Percentiles rank a stretch among this genome's conserved stretches.
phyloP scores from a whole-genome alignment of 1,140 invertebrate genomes.

The Drosophila murphyi region DNA sequence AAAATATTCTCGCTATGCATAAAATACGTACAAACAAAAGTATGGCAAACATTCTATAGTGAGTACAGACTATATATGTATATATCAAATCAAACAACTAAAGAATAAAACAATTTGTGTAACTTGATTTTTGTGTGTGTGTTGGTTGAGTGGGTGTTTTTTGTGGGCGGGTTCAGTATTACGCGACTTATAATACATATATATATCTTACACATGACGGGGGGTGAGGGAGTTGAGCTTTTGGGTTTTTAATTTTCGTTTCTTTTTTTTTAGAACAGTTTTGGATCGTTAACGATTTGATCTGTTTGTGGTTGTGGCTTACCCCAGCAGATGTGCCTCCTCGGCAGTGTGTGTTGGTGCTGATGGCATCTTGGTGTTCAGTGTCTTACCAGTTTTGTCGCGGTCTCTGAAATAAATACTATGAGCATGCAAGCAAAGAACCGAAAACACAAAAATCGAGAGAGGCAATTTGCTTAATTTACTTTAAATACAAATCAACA shows the following conservation, averaged over 20 bases:
- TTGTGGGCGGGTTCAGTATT: not conserved
- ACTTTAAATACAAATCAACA: conserved; percentile 18
- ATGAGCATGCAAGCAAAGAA: conserved; percentile 84
- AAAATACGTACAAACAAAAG: conserved; percentile 13
- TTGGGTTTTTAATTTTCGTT: conserved; percentile 3
- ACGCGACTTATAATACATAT: conserved; percentile 31
- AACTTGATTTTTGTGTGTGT: conserved; percentile 16
- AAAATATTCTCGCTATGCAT: conserved; percentile 12
- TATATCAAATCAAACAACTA: conserved; percentile 1
- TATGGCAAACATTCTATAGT: conserved; percentile 15
- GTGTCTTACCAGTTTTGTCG: conserved; percentile 84
- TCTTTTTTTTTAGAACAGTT: conserved; percentile 1
- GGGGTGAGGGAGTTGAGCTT: conserved; percentile 1
- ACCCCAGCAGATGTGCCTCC: conserved; percentile 84
- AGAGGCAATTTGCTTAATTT: conserved; percentile 59
- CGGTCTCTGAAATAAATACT: conserved; percentile 85
- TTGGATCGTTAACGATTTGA: conserved; percentile 2
- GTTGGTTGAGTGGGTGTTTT: not conserved
- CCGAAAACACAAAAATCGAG: conserved; percentile 70
- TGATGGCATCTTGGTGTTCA: conserved; percentile 85
- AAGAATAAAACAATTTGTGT: conserved; percentile 11
- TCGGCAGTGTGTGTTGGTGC: conserved; percentile 85
- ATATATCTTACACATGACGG: conserved; percentile 36
- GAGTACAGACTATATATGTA: conserved; percentile 1
- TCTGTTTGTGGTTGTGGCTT: conserved; percentile 58